A percentile compares a stretch with the other conserved stretches of the same genome.
Evolutionary conservation across 2,113 vertebrate species (phyloP).

Genomic region (Pterophyllum scalare): DNA sequence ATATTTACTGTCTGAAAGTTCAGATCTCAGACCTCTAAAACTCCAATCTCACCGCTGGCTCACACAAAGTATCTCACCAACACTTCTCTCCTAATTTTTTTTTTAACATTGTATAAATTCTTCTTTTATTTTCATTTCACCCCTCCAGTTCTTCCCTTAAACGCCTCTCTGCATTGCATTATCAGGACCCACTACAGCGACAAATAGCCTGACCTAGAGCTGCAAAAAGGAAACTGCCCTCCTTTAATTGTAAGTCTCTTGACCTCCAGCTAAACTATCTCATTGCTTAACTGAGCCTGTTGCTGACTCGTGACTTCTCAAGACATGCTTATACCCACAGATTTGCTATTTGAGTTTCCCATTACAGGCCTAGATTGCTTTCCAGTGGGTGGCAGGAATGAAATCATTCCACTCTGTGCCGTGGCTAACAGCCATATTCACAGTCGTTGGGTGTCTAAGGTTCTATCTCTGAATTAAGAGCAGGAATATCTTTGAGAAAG

Average conservation of each 20-base stretch:
- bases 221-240: conserved; percentile 6
- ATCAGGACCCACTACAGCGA: background rate
- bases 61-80: conserved; percentile 7
- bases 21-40: background rate
- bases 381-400: conserved; percentile 65
- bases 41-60: background rate
- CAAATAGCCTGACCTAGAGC: background rate
- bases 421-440: conserved; percentile 63
- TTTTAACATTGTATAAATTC: background rate
- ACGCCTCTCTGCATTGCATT: conserved; percentile 15
- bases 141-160: background rate
- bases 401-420: conserved; percentile 58
- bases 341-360: conserved; percentile 74
- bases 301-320: conserved; percentile 69
- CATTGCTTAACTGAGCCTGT: conserved; percentile 57
- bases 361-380: conserved; percentile 75
- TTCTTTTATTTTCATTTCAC: background rate
- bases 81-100: background rate
- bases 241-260: conserved; percentile 27
- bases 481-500: conserved; percentile 17
- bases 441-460: conserved; percentile 54
- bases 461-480: conserved; percentile 60
- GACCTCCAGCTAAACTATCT: conserved; percentile 64
- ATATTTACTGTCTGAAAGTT: conserved; percentile 13
- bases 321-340: conserved; percentile 65